Evolutionary conservation across 1,140 invertebrate species (phyloP).

Genomic region (Tetramorium alpestre): DNA sequence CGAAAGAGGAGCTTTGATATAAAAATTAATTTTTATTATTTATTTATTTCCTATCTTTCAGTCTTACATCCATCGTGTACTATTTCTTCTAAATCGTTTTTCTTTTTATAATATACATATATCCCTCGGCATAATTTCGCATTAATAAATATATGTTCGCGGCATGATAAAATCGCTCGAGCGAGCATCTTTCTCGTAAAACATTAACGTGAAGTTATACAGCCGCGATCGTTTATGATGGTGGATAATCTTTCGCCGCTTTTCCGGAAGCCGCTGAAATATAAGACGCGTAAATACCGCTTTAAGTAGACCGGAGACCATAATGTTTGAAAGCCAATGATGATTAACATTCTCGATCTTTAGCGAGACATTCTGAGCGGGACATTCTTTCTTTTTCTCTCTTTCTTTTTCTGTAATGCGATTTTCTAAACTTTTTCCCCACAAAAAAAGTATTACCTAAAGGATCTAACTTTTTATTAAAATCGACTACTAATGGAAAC

Average conservation of each 20-base stretch:
- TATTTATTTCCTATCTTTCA: not conserved
- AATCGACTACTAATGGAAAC: not conserved
- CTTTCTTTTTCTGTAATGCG: not conserved
- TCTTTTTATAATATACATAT: not conserved
- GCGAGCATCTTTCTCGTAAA: slow-evolving; percentile 27
- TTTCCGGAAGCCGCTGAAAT: not conserved
- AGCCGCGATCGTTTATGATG: slow-evolving; percentile 12
- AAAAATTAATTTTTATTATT: not conserved
- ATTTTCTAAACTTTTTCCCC: not conserved
- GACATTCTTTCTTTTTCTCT: not conserved
- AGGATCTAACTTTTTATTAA: not conserved
- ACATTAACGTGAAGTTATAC: slow-evolving; percentile 24
- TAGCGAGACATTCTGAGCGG: not conserved
- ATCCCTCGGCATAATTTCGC: not conserved
- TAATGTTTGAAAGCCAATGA: not conserved
- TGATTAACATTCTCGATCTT: not conserved
- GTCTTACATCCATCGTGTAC: not conserved
- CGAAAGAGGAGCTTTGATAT: too few relatives aligned
- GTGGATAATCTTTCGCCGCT: slow-evolving; percentile 26
- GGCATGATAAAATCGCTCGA: not conserved
- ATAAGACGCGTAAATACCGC: slow-evolving; percentile 14
- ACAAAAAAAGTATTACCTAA: not conserved
- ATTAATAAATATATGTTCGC: slow-evolving; percentile 36
- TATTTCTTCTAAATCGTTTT: not conserved
- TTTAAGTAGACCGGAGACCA: slow-evolving; percentile 5